Evolutionary conservation across 1,140 invertebrate genomes (phyloP).

Genomic region (Phocides pigmalion): DNA sequence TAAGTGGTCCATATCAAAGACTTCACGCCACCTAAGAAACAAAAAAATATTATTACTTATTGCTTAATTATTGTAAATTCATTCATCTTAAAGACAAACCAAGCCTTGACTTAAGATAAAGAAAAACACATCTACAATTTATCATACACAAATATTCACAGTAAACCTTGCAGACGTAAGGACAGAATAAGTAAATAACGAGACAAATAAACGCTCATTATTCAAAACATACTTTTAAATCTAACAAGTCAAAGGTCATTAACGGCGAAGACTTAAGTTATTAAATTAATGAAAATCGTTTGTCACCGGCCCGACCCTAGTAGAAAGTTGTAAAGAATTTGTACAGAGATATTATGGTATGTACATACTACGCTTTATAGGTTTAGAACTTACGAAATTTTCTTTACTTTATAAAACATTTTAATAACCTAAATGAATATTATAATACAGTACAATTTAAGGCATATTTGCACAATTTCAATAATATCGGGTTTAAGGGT

Average conservation of each 20-base stretch:
- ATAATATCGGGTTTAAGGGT: too few relatives aligned
- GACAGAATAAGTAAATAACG: slow-evolving; percentile 5
- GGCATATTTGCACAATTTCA: too few relatives aligned
- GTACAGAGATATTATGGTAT: too few relatives aligned
- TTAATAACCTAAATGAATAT: too few relatives aligned
- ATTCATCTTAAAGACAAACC: background rate
- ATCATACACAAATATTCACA: slow-evolving; percentile 12
- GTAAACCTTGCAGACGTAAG: slow-evolving; percentile 11
- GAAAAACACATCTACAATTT: background rate
- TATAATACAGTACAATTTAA: too few relatives aligned
- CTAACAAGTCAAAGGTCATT: background rate
- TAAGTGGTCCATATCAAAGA: slow-evolving; percentile 63
- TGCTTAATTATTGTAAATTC: background rate
- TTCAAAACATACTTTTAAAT: background rate
- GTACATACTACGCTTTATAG: too few relatives aligned
- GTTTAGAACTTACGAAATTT: too few relatives aligned
- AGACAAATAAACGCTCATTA: slow-evolving; percentile 3
- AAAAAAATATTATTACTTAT: slow-evolving; percentile 19
- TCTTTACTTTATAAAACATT: too few relatives aligned
- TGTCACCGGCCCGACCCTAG: background rate
- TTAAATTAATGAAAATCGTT: background rate
- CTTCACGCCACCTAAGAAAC: slow-evolving; percentile 70
- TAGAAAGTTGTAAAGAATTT: background rate
- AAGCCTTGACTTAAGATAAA: slow-evolving; percentile 11
- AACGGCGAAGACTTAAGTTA: background rate